Percentiles rank a stretch among this genome's conserved stretches.
Conservation (phyloP, 2,888 invertebrate species). For the Temnothorax rugatulus region DNA sequence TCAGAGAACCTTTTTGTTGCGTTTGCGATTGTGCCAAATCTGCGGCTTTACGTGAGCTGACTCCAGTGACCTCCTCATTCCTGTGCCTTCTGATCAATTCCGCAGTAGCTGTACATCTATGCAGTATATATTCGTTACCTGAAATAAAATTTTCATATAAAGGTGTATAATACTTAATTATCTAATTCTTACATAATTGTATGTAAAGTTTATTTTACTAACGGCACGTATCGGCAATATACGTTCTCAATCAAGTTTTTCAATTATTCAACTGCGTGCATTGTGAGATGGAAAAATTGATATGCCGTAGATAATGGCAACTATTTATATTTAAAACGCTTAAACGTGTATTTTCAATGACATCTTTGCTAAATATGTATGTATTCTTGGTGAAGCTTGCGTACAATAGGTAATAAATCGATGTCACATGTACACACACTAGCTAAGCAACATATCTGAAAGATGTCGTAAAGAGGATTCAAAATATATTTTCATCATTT, state of each 20-base stretch:
- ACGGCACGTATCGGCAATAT: background rate
- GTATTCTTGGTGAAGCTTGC: background rate
- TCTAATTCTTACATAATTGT: conserved; percentile 16
- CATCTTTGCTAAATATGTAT: conserved; percentile 6
- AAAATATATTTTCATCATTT: background rate
- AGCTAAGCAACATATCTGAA: background rate
- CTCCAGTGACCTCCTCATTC: conserved; percentile 56
- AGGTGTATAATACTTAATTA: background rate
- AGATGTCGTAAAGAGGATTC: background rate
- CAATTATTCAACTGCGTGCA: conserved; percentile 12
- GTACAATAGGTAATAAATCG: conserved; percentile 19
- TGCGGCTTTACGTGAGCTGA: conserved; percentile 34
- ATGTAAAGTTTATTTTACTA: background rate
- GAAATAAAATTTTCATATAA: conserved; percentile 17
- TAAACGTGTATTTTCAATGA: background rate
- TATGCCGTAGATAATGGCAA: background rate
- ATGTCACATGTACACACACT: background rate
- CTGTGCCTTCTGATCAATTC: conserved; percentile 78
- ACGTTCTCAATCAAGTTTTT: background rate
- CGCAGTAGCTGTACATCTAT: conserved; percentile 82
- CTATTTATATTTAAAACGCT: conserved; percentile 3
- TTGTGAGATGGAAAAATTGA: conserved; percentile 23
- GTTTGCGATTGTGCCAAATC: conserved; percentile 19
- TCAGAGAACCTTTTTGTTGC: conserved; percentile 20
- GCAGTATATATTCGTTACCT: conserved; percentile 82